Conservation (phyloP, 2,888 invertebrate genomes). For the Mylabris sibirica region DNA sequence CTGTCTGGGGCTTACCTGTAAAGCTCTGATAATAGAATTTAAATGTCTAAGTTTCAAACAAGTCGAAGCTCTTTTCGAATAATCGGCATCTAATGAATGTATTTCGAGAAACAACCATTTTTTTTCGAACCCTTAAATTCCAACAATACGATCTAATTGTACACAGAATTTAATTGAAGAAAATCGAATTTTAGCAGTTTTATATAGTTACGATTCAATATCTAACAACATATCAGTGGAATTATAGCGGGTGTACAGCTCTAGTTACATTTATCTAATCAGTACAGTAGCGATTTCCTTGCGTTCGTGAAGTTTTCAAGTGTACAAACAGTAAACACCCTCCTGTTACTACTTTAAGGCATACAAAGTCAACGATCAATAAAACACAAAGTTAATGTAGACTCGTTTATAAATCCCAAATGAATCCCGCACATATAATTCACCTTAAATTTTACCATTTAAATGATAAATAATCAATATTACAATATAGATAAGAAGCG, state of each 20-base stretch:
- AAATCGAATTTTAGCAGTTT: background rate
- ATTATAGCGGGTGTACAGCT: conserved; percentile 24
- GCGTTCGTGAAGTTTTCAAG: conserved; percentile 20
- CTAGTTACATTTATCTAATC: conserved; percentile 28
- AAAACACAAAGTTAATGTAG: conserved; percentile 27
- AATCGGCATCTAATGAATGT: background rate
- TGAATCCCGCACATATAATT: conserved; percentile 15
- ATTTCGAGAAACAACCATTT: background rate
- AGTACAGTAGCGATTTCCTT: conserved; percentile 25
- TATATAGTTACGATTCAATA: background rate
- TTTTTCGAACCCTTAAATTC: background rate
- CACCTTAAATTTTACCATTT: conserved; percentile 3
- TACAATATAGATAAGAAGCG: background rate
- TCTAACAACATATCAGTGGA: conserved; percentile 20
- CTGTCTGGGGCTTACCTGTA: background rate
- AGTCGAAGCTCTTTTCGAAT: background rate
- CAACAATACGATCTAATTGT: background rate
- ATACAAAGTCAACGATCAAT: conserved; percentile 29
- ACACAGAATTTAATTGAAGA: background rate
- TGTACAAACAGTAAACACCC: conserved; percentile 19
- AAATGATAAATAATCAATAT: background rate
- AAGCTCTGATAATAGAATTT: conserved; percentile 14
- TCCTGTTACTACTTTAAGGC: conserved; percentile 14
- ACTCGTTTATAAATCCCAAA: background rate
- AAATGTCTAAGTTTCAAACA: background rate